A percentile compares a stretch with the other conserved stretches of the same genome.
phyloP scores from a whole-genome alignment of 2,888 invertebrate genomes.

The Creontiades dilutus region DNA sequence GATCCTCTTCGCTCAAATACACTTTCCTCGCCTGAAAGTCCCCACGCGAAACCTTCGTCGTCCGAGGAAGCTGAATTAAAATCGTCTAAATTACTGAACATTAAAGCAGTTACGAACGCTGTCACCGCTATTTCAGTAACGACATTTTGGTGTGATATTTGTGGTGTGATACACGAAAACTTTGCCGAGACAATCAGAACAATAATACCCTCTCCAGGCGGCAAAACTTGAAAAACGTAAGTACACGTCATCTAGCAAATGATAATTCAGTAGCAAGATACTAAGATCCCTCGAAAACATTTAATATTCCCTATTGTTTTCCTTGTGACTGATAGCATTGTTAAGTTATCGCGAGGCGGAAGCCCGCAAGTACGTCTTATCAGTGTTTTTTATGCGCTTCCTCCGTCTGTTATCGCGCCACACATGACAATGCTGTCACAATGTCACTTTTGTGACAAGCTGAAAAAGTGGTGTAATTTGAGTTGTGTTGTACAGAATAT shows the following conservation, averaged over 20 bases:
- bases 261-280: background rate
- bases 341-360: background rate
- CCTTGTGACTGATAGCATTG: background rate
- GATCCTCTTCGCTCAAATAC: background rate
- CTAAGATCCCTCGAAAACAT: background rate
- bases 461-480: too few relatives aligned
- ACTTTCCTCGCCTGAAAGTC: constrained; percentile 38
- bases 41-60: background rate
- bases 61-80: background rate
- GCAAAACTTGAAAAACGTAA: constrained; percentile 25
- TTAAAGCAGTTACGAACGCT: background rate
- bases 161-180: constrained; percentile 62
- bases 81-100: background rate
- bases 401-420: background rate
- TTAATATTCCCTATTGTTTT: background rate
- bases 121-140: background rate
- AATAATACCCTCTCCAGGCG: constrained; percentile 2
- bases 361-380: constrained; percentile 24
- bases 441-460: background rate
- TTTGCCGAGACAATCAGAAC: constrained; percentile 64
- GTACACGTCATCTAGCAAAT: background rate
- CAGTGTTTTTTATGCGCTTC: constrained; percentile 3
- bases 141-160: constrained; percentile 45
- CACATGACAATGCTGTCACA: constrained; percentile 21
- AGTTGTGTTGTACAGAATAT: too few relatives aligned